Evolutionary conservation across 2,113 vertebrate genomes (phyloP), one percentile per base, ranked within the genome.

Genomic region (Trogon surrucura): DNA sequence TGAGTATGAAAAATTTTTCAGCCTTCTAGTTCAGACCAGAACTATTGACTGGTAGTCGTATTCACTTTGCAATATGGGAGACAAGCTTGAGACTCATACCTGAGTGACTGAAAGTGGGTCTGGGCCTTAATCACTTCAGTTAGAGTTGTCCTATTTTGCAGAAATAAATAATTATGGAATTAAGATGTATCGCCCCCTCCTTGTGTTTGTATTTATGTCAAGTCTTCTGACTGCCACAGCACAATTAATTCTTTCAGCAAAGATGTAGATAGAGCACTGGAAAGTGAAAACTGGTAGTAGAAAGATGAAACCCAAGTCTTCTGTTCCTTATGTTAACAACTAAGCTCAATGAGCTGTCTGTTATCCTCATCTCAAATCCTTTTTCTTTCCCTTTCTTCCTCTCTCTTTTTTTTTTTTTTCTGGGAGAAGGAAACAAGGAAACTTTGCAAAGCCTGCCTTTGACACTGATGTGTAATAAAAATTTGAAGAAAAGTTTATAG

Each of bases 401-500:
- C 3, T 29, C 10, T 73, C 11, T 50, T 50, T 75, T 36, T 60
- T 80, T 41, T 41, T 47, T 70, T 51, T 50, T 62, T 11, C 44
- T 50, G 7, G 16, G 45, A 58, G 41, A 93, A 77, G 70, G 20
- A 83, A 94, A 47, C 11, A 65, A 61, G 61, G 0, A 67, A 90
- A 66, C n/a, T 80, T 74, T 71, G 44, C 22, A 83, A 82, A 89
- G 41, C 26, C 23, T 61, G 11, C 3, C 10, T 88, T 70, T 93
- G 82, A 82, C 0, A 0, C 19, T 51, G 17, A 32, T 73, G 10
- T 66, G 36, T 29, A 92, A 70, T 32, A 9, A 88, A 94, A 95
- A 79, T 90, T 69, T 85, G 66, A 93, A 69, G 70, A 91, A 93
- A 94, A 85, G 30, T 36, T 85, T 73, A 65, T 41, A 80, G 62